Conservation (phyloP, 2,888 invertebrate species). For the Drosophila nigricruria region DNA sequence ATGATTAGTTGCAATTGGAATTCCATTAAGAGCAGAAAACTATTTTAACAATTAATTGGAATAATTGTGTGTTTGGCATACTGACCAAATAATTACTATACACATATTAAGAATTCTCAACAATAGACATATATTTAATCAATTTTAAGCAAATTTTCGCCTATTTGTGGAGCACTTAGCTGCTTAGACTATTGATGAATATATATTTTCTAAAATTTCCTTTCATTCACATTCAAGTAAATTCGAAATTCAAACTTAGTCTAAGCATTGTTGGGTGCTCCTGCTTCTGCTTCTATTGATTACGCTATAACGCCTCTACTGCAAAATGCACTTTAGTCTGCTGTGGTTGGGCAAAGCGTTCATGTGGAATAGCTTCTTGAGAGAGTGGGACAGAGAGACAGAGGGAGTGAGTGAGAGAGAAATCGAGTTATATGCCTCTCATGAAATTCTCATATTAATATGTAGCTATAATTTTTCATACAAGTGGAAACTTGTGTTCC, state of each 20-base stretch:
- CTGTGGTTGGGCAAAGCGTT: constrained; percentile 41
- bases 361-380: constrained; percentile 40
- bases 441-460: constrained; percentile 32
- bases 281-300: constrained; percentile 35
- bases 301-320: constrained; percentile 63
- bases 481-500: constrained; percentile 3
- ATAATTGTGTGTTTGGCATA: not conserved
- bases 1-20: not conserved
- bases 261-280: not conserved
- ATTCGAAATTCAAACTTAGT: not conserved
- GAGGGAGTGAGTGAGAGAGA: not conserved
- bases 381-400: not conserved
- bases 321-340: constrained; percentile 26
- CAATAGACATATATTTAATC: not conserved
- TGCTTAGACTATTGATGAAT: no score
- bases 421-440: constrained; percentile 1
- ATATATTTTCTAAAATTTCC: not conserved
- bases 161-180: not conserved
- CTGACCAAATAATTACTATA: not conserved
- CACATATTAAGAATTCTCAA: not conserved
- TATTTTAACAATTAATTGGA: constrained; percentile 30
- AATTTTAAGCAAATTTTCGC: not conserved
- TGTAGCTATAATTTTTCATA: not conserved
- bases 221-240: not conserved
- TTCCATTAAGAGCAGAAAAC: not conserved